Evolutionary conservation across 64 coral and sea anemone species (phyloP), one percentile per base, ranked within the genome.

Genomic region (Dendrophyllia cribrosa): DNA sequence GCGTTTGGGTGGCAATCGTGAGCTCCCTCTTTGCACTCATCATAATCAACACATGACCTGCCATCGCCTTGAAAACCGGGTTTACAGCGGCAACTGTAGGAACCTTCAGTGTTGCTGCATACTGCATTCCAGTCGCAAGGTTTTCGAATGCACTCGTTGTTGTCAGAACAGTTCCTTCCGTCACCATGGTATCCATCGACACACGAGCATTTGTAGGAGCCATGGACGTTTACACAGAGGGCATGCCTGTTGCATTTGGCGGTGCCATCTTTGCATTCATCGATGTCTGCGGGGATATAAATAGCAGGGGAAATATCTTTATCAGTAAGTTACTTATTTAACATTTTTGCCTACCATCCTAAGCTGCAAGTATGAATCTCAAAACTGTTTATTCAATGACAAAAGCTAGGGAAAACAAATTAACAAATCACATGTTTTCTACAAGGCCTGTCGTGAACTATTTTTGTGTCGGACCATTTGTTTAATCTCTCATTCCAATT

Each of bases 101-200:
- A 88, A 51, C 86, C 86, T 23, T 23, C 24, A 3, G 86, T 76
- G 52, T 88, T 88, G 14, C 3, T 88, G 86, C 86, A 88, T 21
- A 26, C n/a, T 0, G 86, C 86, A 47, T 88, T 59, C 86, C 51
- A 24, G 68, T 61, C 80, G 60, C 80, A 83, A 9, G 51, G 17
- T 9, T 16, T 45, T 24, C 17, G 20, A 9, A 59, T 10, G 34
- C 86, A 88, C 71, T 88, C 86, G 24, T 88, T 50, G 9, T 74
- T 1, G 55, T 88, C 86, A 46, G 0, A 26, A 88, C 86, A 73
- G 21, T 19, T 3, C 14, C 51, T 43, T 14, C 56, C 69, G 56
- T 78, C 45, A 20, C 87, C 87, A 9, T 12, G 14, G 73, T 51
- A 89, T 0, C 87, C 87, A 4, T 2, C 20, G 19, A 10, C 21